Evolutionary conservation across 2,113 vertebrate species (phyloP), one percentile per base, ranked within the genome.

Genomic region (Sturnira hondurensis): DNA sequence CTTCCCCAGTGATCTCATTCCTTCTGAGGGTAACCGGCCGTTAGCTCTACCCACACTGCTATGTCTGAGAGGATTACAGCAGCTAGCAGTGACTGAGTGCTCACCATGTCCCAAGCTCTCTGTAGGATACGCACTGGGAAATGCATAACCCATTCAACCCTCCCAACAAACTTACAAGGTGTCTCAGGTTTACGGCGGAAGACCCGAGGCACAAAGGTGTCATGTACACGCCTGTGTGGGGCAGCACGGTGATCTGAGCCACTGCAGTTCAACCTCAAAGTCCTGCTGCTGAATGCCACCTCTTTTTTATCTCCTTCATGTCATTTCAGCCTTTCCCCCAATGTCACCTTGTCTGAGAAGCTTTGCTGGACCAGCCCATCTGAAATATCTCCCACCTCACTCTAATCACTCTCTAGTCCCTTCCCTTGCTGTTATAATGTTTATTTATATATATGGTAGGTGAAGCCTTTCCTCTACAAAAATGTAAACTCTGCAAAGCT

Each of bases 211-310:
- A 45, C 22, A 43, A 47, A 26, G 7, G 11, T 26, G 7, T 28
- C 80, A 36, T 6, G 4, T 4, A 9, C 2, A 1, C 12, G 7
- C 17, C 28, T 0, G 0, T n/a, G 24, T 1, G 2, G 38, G 13
- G 17, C 19, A 31, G 22, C 11, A 1, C 54, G 17, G n/a, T 7
- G 22, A 31, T 54, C 14, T 19, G 15, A 50, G 28, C 2, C 17
- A 17, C 20, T 13, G 22, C 4, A 36, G 6, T 67, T 13, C 3
- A 5, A 41, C 15, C 10, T 67, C 31, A 41, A 50, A 45, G 10
- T 10, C 68, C 14, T 17, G 10, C 54, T 20, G 5, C 12, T 3
- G 4, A 76, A 7, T 19, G 38, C 14, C 8, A 4, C 15, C 5
- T 36, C 4, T 28, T 43, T 41, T 45, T 28, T 76, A 58, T 58